Conservation (phyloP, 2,888 invertebrate species). For the Tipula unca region DNA sequence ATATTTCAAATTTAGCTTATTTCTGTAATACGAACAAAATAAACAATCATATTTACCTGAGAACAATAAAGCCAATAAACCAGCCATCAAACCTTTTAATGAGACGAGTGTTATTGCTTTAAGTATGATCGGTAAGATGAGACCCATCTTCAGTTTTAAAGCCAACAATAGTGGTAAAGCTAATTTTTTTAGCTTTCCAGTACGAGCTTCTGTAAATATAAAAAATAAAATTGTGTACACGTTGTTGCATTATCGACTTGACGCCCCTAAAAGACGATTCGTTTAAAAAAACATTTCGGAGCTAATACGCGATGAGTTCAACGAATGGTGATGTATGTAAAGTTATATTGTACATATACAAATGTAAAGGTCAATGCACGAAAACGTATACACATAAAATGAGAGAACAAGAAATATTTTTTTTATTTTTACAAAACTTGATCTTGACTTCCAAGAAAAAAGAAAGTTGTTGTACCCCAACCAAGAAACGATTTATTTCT, state of each 20-base stretch:
- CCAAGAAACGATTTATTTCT: neutral
- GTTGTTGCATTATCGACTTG: neutral
- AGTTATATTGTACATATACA: too few species aligned
- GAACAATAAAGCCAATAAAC: slow-evolving; percentile 51
- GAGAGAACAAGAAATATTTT: neutral
- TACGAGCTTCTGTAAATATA: slow-evolving; percentile 45
- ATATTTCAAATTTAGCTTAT: neutral
- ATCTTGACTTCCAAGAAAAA: neutral
- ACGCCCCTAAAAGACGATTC: neutral
- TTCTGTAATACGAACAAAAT: too few species aligned
- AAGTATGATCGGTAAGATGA: slow-evolving; percentile 52
- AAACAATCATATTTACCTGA: slow-evolving; percentile 39
- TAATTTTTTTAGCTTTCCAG: slow-evolving; percentile 52
- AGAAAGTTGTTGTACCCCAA: neutral
- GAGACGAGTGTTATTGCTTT: slow-evolving; percentile 53
- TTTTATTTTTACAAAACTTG: neutral
- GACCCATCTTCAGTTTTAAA: slow-evolving; percentile 52
- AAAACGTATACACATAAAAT: neutral
- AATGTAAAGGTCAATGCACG: neutral
- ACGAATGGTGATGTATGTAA: neutral
- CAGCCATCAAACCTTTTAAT: slow-evolving; percentile 55
- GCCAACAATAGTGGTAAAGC: slow-evolving; percentile 53
- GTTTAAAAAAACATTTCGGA: neutral
- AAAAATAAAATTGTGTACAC: slow-evolving; percentile 19
- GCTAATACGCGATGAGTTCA: neutral